These are phyloP conservation scores for Cossypha heuglini DNA, from an alignment of 2,797 vertebrate genomes.

Conservation along the genomic window DNA sequence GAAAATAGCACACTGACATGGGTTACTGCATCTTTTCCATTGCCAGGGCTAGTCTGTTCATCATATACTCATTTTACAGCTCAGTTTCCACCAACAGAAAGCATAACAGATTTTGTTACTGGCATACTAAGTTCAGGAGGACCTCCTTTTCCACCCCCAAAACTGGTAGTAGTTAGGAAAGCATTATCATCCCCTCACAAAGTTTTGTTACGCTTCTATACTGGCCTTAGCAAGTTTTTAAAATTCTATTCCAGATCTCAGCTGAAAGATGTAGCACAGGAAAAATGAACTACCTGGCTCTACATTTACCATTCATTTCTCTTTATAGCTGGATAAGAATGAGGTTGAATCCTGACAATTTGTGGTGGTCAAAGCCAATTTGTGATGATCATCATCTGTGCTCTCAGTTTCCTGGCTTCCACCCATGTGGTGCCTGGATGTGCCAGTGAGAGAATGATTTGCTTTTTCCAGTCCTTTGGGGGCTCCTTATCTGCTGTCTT, in stretches of 20 bases:
- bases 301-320: not conserved
- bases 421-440: not conserved
- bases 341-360: not conserved
- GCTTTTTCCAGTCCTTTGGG: not conserved
- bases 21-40: not conserved
- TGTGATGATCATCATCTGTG: not conserved
- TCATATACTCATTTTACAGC: not conserved
- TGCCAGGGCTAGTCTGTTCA: not conserved
- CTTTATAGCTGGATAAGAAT: not conserved
- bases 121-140: not conserved
- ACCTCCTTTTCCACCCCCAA: not conserved
- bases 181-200: not conserved
- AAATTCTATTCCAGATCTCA: not conserved
- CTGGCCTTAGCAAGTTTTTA: not conserved
- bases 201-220: not conserved
- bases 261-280: not conserved
- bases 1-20: not conserved
- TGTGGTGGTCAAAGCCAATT: not conserved
- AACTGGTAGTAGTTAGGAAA: not conserved
- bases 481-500: not conserved
- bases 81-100: not conserved
- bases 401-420: not conserved
- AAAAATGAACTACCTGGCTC: not conserved
- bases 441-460: not conserved
- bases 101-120: not conserved